Evolutionary conservation across 2,888 invertebrate species (phyloP).

Genomic region (Morpho deidamia): DNA sequence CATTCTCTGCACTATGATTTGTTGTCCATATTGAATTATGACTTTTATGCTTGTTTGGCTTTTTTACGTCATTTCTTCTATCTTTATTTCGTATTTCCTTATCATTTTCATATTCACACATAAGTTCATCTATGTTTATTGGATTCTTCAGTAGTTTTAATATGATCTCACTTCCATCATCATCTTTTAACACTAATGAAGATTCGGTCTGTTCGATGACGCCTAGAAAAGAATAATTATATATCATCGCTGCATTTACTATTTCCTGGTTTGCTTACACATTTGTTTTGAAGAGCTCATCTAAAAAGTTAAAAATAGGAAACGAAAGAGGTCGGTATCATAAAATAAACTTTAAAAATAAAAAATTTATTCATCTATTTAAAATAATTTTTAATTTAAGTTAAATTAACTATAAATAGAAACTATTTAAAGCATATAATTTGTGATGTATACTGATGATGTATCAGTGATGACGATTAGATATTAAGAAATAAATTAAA

Average conservation of each 20-base stretch:
- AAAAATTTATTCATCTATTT: slow-evolving; percentile 1
- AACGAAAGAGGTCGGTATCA: too few species aligned
- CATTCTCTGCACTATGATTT: too few species aligned
- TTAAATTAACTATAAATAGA: slow-evolving; percentile 2
- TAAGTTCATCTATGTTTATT: slow-evolving; percentile 40
- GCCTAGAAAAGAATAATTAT: slow-evolving; percentile 52
- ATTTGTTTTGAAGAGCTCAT: too few species aligned
- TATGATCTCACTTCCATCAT: slow-evolving; percentile 44
- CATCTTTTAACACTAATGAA: slow-evolving; percentile 44
- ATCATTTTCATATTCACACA: slow-evolving; percentile 32
- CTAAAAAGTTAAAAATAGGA: too few species aligned
- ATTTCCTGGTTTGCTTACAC: not conserved
- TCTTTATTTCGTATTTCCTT: slow-evolving; percentile 3
- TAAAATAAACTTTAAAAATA: not conserved
- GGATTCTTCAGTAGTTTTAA: slow-evolving; percentile 47
- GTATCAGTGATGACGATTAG: too few species aligned
- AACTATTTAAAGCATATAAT: not conserved
- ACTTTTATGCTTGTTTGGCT: slow-evolving; percentile 4
- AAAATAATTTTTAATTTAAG: not conserved
- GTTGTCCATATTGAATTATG: slow-evolving; percentile 7
- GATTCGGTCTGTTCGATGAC: slow-evolving; percentile 46
- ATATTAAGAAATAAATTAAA: too few species aligned
- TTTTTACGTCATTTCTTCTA: not conserved
- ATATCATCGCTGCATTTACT: not conserved
- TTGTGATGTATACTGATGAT: not conserved